Evolutionary conservation across 1,140 invertebrate genomes (phyloP), one percentile per base, ranked within the genome.

Genomic region (Caenorhabditis inopinata): DNA sequence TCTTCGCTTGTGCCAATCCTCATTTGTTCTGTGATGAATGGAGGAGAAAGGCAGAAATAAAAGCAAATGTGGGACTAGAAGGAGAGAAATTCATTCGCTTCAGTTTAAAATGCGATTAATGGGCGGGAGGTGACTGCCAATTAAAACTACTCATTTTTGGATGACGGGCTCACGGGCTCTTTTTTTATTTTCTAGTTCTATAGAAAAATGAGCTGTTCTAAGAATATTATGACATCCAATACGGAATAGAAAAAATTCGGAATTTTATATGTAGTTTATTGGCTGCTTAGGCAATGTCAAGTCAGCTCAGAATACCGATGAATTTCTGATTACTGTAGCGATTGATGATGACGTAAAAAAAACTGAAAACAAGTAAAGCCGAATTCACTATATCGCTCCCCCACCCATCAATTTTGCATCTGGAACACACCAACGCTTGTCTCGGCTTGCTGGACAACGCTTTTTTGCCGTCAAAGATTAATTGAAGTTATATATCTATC

Each of bases 1-100:
- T 68, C 27, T 68, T 16, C 32, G 51, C 51, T 68, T 35, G n/a
- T n/a, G 58, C 58, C 58, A 68, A 38, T 68, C 58, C 58, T 68
- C 58, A 68, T 68, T 68, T 68, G 58, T 68, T 32, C 38, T 68
- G 58, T 68, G 58, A 68, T 68, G 58, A 68, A 68, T 68, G 58
- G 58, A 38, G 58, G 32, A 68, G n/a, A 68, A 68, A 68, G 58
- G 58, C 58, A 68, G 38, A 68, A 68, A 68, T 68, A 68, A 68
- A 68, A 68, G 58, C 58, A 68, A 25, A 42, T 9, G 38, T 42
- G 38, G 38, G 38, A 21, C 21, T 11, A 12, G 25, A n/a, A 18
- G 14, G 32, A 18, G 58, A 38, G 58, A 18, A 68, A 68, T 68
- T 42, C 32, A 68, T 68, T 68, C 58, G 32, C n/a, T 38, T 42